A percentile compares a stretch with the other conserved stretches of the same genome.
Conservation (phyloP, 2,113 vertebrate species). For the Aphelocoma coerulescens region DNA sequence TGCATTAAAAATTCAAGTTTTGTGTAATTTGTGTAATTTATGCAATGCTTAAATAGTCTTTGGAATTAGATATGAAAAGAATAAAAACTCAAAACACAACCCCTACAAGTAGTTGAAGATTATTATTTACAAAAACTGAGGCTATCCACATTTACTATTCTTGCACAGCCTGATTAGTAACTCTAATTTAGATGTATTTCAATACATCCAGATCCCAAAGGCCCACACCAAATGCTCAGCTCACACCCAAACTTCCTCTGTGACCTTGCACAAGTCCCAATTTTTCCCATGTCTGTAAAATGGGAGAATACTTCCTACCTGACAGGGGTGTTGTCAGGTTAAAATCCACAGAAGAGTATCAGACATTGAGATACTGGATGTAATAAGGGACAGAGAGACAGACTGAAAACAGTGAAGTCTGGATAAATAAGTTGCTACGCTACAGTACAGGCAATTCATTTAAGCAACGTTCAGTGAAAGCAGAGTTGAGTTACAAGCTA, state of each 20-base stretch:
- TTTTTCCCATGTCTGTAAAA: neutral
- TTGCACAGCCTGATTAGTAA: neutral
- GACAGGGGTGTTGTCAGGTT: conserved; percentile 32
- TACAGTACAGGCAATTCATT: conserved; percentile 45
- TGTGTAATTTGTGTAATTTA: neutral
- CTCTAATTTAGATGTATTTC: neutral
- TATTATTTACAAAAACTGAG: neutral
- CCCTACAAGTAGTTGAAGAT: neutral
- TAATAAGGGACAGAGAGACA: conserved; percentile 4
- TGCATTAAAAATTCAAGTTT: neutral
- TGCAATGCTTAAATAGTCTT: neutral
- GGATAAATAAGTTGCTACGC: conserved; percentile 58
- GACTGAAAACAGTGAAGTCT: conserved; percentile 24
- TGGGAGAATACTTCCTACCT: conserved; percentile 43
- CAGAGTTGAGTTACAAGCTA: conserved; percentile 11
- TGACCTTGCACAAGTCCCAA: neutral
- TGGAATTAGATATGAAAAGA: neutral
- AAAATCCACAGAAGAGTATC: conserved; percentile 48
- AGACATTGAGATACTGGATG: neutral
- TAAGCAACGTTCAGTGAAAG: neutral
- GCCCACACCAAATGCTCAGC: neutral
- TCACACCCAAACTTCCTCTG: neutral
- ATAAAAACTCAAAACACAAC: neutral
- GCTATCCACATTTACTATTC: neutral
- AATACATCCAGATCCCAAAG: neutral